Percentiles rank a stretch among this genome's conserved stretches.
Evolutionary conservation across 2,113 vertebrate species (phyloP).

Genomic region (Triplophysa dalaica): DNA sequence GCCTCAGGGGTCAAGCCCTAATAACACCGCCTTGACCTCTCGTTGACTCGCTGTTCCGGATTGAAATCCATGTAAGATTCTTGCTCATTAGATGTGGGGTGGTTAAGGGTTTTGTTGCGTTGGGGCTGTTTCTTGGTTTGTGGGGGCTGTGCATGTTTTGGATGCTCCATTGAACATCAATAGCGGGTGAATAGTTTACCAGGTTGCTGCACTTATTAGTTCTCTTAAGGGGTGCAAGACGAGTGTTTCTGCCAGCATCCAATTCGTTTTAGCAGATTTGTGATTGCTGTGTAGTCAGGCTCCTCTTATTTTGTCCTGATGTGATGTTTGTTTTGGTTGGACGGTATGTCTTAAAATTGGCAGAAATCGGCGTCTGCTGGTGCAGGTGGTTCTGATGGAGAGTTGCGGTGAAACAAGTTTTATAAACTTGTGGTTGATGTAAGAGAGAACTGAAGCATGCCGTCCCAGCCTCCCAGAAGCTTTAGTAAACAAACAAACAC

Average conservation of each 20-base stretch:
- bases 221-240: not conserved
- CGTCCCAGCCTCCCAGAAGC: not conserved
- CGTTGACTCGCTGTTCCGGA: not conserved
- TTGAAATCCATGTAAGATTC: constrained; percentile 1
- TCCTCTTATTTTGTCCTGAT: not conserved
- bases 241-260: not conserved
- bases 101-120: not conserved
- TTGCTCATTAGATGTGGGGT: constrained; percentile 14
- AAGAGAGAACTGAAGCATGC: not conserved
- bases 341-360: no score
- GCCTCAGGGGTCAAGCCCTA: constrained; percentile 10
- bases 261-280: not conserved
- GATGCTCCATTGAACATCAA: constrained; percentile 61
- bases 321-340: not conserved
- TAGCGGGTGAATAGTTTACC: constrained; percentile 30
- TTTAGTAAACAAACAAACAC: constrained; percentile 13
- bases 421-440: not conserved
- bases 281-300: not conserved
- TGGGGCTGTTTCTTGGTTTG: constrained; percentile 38
- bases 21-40: constrained; percentile 27
- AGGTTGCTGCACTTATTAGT: constrained; percentile 35
- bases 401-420: constrained; percentile 31
- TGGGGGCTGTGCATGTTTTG: constrained; percentile 49
- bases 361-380: not conserved
- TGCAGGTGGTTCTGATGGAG: constrained; percentile 30